phyloP scores from a whole-genome alignment of 2,113 vertebrate genomes.

The Halichoerus grypus region DNA sequence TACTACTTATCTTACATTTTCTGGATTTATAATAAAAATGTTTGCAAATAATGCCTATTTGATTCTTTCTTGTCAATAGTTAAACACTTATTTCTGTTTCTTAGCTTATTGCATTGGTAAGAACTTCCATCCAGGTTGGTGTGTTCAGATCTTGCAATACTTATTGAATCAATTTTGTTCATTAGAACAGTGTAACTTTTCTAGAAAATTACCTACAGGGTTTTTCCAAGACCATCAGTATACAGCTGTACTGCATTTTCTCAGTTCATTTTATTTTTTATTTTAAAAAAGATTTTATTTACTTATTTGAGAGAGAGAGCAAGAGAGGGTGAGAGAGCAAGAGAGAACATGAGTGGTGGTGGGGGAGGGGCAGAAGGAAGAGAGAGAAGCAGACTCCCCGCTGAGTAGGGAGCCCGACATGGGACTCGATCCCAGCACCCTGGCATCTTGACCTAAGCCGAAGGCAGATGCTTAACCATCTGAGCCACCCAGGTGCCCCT shows the following conservation, averaged over 20 bases:
- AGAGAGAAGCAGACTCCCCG: neutral
- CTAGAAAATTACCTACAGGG: neutral
- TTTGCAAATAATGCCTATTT: constrained; percentile 46
- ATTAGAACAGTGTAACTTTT: constrained; percentile 41
- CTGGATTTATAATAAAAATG: neutral
- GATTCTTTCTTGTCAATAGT: constrained; percentile 8
- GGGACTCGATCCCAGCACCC: neutral
- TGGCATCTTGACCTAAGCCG: neutral
- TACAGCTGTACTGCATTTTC: neutral
- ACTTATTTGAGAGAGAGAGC: neutral
- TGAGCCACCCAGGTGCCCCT: neutral
- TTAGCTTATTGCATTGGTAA: neutral
- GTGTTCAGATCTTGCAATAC: constrained; percentile 14
- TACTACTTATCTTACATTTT: constrained; percentile 31
- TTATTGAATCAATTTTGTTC: neutral
- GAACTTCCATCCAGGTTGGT: neutral
- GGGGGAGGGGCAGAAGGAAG: neutral
- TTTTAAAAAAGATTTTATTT: neutral
- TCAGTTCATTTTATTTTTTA: neutral
- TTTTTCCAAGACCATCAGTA: constrained; percentile 1
- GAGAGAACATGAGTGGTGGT: neutral
- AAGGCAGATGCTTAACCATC: neutral
- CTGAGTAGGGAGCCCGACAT: neutral
- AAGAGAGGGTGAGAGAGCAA: neutral
- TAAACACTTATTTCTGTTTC: constrained; percentile 24